Evolutionary conservation across 2,113 vertebrate genomes (phyloP), one percentile per base, ranked within the genome.

Genomic region (Micromys minutus): DNA sequence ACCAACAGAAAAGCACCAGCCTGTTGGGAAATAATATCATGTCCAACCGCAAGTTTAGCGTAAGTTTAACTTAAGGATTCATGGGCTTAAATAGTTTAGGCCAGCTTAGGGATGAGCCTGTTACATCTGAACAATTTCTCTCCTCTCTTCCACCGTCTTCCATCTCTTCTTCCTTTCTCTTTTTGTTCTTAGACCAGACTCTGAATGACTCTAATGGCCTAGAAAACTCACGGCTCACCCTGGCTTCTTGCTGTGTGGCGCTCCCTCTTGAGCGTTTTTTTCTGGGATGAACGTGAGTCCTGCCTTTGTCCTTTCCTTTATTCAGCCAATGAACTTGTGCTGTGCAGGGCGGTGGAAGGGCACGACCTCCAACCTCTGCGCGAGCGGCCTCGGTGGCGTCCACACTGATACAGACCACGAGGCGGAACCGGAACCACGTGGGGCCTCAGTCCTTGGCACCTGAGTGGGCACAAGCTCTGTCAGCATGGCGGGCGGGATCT

Each of bases 31-130:
- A 72, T 21, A 4, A 39, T 55, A 69, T 10, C n/a, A 74, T 0
- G 0, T 59, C 12, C 31, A 75, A 67, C 5, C 1, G 17, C 69
- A 65, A 89, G 69, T 8, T 59, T 31, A 57, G 24, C 52, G 47
- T 42, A 87, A 77, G 75, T 89, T 52, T 86, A 39, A 91, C 72
- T 67, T 80, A 95, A 75, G 90, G 84, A 81, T 93, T 77, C 39
- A 57, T 57, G 57, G 26, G 36, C 34, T 11, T 79, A 76, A 95
- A 84, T 31, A 90, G 75, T 79, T 79, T 71, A 59, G 93, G 26
- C 50, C 77, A 3, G n/a, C 71, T 65, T 90, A 74, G 63, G 91
- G 79, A 61, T 50, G 74, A 87, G 26, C 93, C 61, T 52, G 57
- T 85, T 69, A 67, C 36, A 55, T 36, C 52, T 16, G 34, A 83